Base-by-base conservation (phyloP, 2,888 invertebrate genomes). In the Podabrus alpinus region DNA sequence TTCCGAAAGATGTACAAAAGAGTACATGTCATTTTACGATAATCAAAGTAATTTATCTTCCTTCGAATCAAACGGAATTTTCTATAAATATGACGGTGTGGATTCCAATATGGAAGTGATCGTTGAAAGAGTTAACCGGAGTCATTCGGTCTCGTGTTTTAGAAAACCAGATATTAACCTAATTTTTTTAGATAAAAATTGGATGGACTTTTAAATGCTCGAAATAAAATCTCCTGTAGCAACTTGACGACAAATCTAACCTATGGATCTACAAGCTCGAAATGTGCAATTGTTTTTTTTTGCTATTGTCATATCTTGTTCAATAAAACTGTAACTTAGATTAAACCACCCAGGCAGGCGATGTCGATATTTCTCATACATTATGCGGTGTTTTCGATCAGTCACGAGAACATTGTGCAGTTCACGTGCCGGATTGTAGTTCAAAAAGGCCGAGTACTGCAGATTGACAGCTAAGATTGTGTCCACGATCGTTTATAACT, bases 341-440 rank as follows among this genome's bases (percentile, higher is more conserved):
- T 64, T 19, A 64, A 75, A 25, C 75, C 75, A 76, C 75, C 75
- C 75, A 76, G 67, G 75, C 62, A 68, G 75, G 60, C 59, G 59
- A 70, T 76, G 75, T 76, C 66, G 73, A 59, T 66, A 68, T 72
- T 67, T 59, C 69, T 68, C 73, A 68, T 76, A 71, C 70, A 73
- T 76, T 73, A 73, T 75, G 68, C 76, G 76, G 71, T 67, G 73
- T 73, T 75, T 75, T 75, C 75, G 69, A 75, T 81, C 80, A 83
- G 82, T 83, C 83, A 83, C 83, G 82, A 83, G 80, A 80, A 81
- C 78, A 80, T 82, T 81, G 81, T 81, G 80, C 77, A 74, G 80
- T 81, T 84, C 83, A 84, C 83, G 83, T 83, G 84, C 83, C 82
- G 80, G 82, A 81, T 83, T 81, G 82, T 80, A 82, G 83, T 82